These are phyloP conservation scores for Trinectes maculatus DNA, from an alignment of 2,113 vertebrate genomes.

Conservation along the genomic window DNA sequence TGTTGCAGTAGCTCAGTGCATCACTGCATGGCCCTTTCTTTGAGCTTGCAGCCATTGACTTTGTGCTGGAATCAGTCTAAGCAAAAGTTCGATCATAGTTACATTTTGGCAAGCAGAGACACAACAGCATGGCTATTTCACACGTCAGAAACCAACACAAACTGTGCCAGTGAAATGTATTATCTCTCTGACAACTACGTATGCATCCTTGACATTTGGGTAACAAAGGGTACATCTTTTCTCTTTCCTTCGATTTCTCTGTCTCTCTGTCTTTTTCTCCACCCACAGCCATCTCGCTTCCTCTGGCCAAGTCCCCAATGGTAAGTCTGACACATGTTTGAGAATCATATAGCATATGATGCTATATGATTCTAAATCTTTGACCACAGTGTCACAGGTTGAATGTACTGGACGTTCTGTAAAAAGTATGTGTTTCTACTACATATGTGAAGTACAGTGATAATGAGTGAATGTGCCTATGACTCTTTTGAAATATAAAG, in stretches of 20 bases:
- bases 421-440: too few species aligned
- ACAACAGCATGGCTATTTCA: neutral
- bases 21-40: neutral
- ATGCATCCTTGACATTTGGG: constrained; percentile 1
- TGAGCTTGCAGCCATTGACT: neutral
- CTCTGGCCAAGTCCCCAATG: constrained; percentile 73
- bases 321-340: constrained; percentile 63
- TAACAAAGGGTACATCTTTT: constrained; percentile 2
- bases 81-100: constrained; percentile 1
- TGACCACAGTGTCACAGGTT: neutral
- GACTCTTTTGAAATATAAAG: neutral
- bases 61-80: constrained; percentile 62
- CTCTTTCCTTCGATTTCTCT: too few species aligned
- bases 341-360: too few species aligned
- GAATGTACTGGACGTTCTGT: too few species aligned
- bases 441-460: neutral
- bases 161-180: neutral
- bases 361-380: neutral
- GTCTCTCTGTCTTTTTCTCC: too few species aligned
- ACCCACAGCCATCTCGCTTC: constrained; percentile 74
- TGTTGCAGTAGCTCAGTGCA: neutral
- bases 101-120: neutral
- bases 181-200: neutral
- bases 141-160: neutral
- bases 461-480: neutral